Conservation (phyloP, 2,113 vertebrate species). For the Pomatostomus ruficeps region DNA sequence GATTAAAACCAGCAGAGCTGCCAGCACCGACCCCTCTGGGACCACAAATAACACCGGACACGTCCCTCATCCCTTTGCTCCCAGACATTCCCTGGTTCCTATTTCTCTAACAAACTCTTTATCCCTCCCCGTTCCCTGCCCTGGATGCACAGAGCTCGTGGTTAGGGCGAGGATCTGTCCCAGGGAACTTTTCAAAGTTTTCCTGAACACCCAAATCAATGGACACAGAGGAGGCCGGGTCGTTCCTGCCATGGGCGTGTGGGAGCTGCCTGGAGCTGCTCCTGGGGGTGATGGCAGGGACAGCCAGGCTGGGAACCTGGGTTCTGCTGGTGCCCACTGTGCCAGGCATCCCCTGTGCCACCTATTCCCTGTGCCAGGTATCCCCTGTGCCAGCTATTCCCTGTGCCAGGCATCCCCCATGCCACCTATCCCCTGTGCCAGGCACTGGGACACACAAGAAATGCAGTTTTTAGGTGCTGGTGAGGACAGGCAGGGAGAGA, state of each 20-base stretch:
- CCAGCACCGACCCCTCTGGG: neutral
- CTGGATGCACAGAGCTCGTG: neutral
- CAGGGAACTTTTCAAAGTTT: neutral
- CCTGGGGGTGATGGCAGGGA: neutral
- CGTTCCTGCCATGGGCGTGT: neutral
- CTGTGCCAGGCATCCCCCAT: too few relatives aligned
- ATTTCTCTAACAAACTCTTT: conserved; percentile 10
- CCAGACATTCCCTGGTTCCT: neutral
- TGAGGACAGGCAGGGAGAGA: neutral
- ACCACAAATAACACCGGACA: neutral
- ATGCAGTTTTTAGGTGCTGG: neutral
- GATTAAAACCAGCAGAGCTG: conserved; percentile 55
- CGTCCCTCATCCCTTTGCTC: neutral
- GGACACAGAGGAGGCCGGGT: neutral
- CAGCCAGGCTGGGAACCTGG: neutral
- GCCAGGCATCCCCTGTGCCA: neutral
- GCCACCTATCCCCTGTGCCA: neutral
- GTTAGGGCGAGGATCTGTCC: neutral
- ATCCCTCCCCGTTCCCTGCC: neutral
- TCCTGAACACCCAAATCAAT: conserved; percentile 26
- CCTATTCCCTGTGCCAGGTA: neutral
- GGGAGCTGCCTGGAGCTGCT: neutral
- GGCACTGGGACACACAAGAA: rapidly evolving
- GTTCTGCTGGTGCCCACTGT: neutral
- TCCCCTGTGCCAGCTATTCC: neutral